Conservation (phyloP, 2,888 invertebrate genomes). For the Melinaea menophilus region DNA sequence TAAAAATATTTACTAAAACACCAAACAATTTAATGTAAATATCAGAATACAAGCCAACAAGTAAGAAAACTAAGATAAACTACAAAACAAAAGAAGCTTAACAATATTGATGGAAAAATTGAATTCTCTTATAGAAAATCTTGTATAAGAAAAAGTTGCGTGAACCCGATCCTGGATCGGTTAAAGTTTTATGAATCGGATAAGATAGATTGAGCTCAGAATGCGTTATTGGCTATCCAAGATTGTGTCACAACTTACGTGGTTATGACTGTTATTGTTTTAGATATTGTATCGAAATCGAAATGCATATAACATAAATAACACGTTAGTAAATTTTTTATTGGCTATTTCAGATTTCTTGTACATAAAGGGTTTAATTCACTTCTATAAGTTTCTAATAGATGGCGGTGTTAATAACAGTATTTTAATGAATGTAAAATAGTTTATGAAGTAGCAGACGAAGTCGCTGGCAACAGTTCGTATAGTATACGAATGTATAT, state of each 20-base stretch:
- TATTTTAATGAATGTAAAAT: too few species aligned
- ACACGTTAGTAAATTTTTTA: too few species aligned
- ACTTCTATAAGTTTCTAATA: too few species aligned
- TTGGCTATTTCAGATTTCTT: too few species aligned
- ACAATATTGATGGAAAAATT: conserved; percentile 12
- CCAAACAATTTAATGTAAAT: neutral
- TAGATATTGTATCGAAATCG: neutral
- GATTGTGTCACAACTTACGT: conserved; percentile 52
- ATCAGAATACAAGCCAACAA: neutral
- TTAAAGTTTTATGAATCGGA: conserved; percentile 67
- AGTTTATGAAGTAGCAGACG: too few species aligned
- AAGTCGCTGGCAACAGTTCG: too few species aligned
- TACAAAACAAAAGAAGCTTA: conserved; percentile 11
- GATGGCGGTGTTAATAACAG: too few species aligned
- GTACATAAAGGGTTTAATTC: too few species aligned
- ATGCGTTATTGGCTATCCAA: conserved; percentile 67
- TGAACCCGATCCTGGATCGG: conserved; percentile 51
- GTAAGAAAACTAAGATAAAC: conserved; percentile 10
- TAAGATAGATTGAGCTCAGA: conserved; percentile 63
- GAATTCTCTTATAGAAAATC: conserved; percentile 22
- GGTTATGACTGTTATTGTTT: conserved; percentile 26
- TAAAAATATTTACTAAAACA: neutral
- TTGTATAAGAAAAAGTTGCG: conserved; percentile 49
- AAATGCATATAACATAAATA: too few species aligned
- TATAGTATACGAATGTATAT: too few species aligned